Evolutionary conservation across 2,113 vertebrate species (phyloP).

Genomic region (Neolamprologus hecqui): DNA sequence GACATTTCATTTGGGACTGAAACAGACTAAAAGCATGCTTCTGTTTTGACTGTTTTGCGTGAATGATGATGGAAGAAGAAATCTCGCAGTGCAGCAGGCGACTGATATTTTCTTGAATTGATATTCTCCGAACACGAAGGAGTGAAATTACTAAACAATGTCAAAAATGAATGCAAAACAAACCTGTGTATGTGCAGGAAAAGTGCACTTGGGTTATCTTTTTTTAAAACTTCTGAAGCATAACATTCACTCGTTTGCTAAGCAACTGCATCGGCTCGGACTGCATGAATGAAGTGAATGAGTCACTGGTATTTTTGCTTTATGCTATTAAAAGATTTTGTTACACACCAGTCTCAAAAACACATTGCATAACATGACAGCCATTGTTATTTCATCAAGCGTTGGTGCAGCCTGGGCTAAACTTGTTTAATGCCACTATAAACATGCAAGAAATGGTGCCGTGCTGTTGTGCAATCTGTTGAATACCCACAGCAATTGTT

Average conservation of each 20-base stretch:
- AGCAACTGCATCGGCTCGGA: neutral
- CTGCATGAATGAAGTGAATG: neutral
- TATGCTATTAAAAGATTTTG: neutral
- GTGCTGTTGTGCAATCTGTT: neutral
- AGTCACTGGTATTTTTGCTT: neutral
- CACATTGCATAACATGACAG: neutral
- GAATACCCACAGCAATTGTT: neutral
- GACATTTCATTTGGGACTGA: constrained; percentile 18
- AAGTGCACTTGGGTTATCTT: neutral
- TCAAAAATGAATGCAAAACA: neutral
- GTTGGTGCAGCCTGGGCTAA: neutral
- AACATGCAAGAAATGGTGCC: neutral
- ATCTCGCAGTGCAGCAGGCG: neutral
- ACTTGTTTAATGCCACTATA: neutral
- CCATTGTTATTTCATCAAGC: neutral
- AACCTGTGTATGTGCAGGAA: neutral
- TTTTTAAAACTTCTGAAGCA: neutral
- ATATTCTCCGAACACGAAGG: neutral
- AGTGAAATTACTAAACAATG: neutral
- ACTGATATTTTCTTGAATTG: neutral
- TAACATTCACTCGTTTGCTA: neutral
- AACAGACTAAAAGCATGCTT: constrained; percentile 10
- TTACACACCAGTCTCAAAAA: neutral
- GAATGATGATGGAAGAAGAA: constrained; percentile 6
- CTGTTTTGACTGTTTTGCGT: neutral